Conservation (phyloP, 2,797 vertebrate species). For the Chaetophractus vellerosus region DNA sequence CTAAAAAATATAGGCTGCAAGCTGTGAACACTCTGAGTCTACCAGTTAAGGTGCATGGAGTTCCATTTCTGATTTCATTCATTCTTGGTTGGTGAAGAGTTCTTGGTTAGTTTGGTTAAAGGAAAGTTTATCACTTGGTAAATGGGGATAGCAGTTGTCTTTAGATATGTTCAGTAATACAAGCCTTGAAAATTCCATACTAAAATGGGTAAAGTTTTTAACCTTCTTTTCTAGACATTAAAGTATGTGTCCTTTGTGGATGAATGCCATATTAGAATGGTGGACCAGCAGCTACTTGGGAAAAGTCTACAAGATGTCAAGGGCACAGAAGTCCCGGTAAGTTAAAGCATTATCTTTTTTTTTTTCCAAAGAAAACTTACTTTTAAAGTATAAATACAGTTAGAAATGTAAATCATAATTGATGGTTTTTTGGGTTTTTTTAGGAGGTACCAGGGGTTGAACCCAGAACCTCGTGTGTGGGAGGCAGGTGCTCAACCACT, state of each 20-base stretch:
- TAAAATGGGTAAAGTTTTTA: background rate
- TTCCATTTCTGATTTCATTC: background rate
- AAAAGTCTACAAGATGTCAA: constrained; percentile 91
- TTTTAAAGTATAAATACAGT: constrained; percentile 44
- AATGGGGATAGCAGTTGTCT: background rate
- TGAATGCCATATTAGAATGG: constrained; percentile 89
- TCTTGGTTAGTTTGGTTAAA: background rate
- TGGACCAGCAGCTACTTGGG: constrained; percentile 89
- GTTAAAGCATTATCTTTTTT: constrained; percentile 50
- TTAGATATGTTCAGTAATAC: background rate
- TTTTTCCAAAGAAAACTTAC: background rate
- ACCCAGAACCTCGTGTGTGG: too few species aligned
- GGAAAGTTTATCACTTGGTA: background rate
- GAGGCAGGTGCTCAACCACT: too few species aligned
- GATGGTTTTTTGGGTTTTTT: background rate
- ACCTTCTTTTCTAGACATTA: constrained; percentile 86
- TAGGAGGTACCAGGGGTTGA: too few species aligned
- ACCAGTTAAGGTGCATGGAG: background rate
- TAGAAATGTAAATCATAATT: constrained; percentile 4
- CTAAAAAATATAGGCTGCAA: background rate
- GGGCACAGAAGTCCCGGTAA: constrained; percentile 86
- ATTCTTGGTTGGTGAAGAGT: background rate
- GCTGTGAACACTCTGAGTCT: background rate
- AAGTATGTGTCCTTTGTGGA: constrained; percentile 93
- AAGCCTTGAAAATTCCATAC: background rate